These are phyloP conservation scores for Drosophila micromelanica DNA, from an alignment of 1,140 invertebrate species.

Conservation along the genomic window DNA sequence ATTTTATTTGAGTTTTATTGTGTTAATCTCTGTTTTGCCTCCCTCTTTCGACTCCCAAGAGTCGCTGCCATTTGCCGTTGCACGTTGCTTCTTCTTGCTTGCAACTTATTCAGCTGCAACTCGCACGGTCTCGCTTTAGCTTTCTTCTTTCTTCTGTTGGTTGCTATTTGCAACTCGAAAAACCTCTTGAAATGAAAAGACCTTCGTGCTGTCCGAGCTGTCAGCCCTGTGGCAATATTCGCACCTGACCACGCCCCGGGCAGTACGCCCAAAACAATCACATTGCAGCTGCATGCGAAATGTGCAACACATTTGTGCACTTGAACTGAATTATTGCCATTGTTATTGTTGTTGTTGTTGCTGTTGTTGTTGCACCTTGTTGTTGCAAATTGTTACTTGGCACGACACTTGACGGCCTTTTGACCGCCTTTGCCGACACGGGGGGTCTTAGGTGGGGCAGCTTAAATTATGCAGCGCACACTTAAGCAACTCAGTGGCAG, in stretches of 20 bases:
- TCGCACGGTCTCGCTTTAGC: background rate
- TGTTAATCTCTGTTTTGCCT: conserved; percentile 21
- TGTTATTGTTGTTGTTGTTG: conserved; percentile 17
- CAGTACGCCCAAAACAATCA: conserved; percentile 19
- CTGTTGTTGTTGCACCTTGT: conserved; percentile 15
- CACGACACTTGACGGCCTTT: conserved; percentile 70
- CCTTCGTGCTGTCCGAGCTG: conserved; percentile 41
- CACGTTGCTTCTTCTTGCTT: no score
- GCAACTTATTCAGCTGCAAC: no score
- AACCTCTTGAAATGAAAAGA: conserved; percentile 32
- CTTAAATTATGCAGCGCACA: conserved; percentile 67
- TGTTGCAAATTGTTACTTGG: conserved; percentile 28
- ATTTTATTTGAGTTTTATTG: conserved; percentile 20
- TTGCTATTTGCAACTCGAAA: conserved; percentile 15
- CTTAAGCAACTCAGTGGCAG: conserved; percentile 53
- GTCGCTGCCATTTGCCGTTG: no score
- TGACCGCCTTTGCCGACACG: conserved; percentile 49
- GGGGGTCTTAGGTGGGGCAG: background rate
- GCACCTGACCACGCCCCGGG: conserved; percentile 44
- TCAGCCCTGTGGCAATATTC: conserved; percentile 29
- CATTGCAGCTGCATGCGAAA: conserved; percentile 61
- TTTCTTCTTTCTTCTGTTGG: background rate
- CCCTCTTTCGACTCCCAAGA: background rate
- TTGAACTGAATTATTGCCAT: conserved; percentile 51
- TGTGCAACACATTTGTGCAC: conserved; percentile 74